These are phyloP conservation scores for Pogonomyrmex californicus DNA, from an alignment of 1,140 invertebrate species.

Conservation along the genomic window DNA sequence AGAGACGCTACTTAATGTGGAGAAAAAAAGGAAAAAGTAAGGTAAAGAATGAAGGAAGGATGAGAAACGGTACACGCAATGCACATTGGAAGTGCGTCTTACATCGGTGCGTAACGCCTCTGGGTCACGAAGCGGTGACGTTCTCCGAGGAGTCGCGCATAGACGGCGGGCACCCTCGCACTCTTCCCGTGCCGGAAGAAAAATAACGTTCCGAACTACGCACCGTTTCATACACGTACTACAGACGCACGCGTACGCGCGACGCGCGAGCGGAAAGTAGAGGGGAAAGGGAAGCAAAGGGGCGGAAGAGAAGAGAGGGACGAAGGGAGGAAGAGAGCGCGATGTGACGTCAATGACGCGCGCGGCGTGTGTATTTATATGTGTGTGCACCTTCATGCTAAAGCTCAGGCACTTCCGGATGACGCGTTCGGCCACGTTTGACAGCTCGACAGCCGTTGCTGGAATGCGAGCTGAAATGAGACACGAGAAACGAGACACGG, in stretches of 20 bases:
- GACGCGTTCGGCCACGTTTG: neutral
- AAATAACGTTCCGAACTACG: slow-evolving; percentile 46
- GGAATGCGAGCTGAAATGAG: too few species aligned
- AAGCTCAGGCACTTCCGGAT: slow-evolving; percentile 13
- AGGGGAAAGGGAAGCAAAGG: neutral
- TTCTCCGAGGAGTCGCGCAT: neutral
- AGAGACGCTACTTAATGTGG: neutral
- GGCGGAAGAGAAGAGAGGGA: neutral
- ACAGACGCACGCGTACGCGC: slow-evolving; percentile 40
- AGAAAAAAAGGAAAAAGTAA: neutral
- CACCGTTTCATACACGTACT: slow-evolving; percentile 51
- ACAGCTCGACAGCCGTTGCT: neutral
- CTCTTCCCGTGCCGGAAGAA: neutral
- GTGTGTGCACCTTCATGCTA: neutral
- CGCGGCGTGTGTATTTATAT: neutral
- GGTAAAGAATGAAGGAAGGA: neutral
- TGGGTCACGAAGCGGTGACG: neutral
- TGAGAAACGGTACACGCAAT: neutral
- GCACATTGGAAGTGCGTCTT: slow-evolving; percentile 13
- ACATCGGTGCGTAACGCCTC: slow-evolving; percentile 18
- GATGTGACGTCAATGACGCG: slow-evolving; percentile 44
- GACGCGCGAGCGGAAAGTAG: slow-evolving; percentile 16
- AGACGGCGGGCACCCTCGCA: neutral
- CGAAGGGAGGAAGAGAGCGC: neutral
- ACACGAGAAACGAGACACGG: too few species aligned